phyloP scores from a whole-genome alignment of 1,140 invertebrate species.

The Pseudomyrmex dendroicus region DNA sequence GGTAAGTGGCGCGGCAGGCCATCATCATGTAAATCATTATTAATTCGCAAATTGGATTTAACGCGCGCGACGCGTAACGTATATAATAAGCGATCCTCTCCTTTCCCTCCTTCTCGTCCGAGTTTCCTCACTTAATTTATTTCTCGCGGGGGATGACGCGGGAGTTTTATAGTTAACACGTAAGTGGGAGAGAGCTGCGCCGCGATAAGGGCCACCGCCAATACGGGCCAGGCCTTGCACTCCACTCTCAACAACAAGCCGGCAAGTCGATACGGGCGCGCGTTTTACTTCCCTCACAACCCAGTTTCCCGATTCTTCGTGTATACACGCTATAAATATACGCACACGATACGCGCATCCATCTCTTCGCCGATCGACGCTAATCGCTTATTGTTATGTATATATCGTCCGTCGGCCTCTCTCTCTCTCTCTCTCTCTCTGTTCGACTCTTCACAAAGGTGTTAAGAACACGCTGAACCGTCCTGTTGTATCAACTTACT shows the following conservation, averaged over 20 bases:
- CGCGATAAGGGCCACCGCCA: slow-evolving; percentile 44
- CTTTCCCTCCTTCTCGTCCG: too few relatives aligned
- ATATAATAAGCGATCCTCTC: not conserved
- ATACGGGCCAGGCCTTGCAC: slow-evolving; percentile 47
- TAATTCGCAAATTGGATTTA: slow-evolving; percentile 38
- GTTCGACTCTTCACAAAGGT: not conserved
- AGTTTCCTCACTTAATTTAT: slow-evolving; percentile 9
- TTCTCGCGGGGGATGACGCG: slow-evolving; percentile 19
- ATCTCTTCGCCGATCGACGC: slow-evolving; percentile 13
- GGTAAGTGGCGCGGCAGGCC: too few relatives aligned
- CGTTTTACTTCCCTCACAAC: slow-evolving; percentile 47
- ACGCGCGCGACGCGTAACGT: not conserved
- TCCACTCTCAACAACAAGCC: slow-evolving; percentile 57
- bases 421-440: too few relatives aligned
- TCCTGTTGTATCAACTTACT: too few relatives aligned
- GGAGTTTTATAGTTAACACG: slow-evolving; percentile 49
- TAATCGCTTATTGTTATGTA: slow-evolving; percentile 12
- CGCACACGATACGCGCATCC: not conserved
- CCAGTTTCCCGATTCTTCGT: slow-evolving; percentile 57
- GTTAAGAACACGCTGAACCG: too few relatives aligned
- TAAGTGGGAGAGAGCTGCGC: slow-evolving; percentile 37
- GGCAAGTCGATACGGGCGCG: slow-evolving; percentile 62
- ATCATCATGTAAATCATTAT: not conserved
- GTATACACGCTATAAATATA: slow-evolving; percentile 47
- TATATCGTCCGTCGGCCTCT: not conserved